Evolutionary conservation across 2,888 invertebrate species (phyloP).

Genomic region (Pterostichus madidus): DNA sequence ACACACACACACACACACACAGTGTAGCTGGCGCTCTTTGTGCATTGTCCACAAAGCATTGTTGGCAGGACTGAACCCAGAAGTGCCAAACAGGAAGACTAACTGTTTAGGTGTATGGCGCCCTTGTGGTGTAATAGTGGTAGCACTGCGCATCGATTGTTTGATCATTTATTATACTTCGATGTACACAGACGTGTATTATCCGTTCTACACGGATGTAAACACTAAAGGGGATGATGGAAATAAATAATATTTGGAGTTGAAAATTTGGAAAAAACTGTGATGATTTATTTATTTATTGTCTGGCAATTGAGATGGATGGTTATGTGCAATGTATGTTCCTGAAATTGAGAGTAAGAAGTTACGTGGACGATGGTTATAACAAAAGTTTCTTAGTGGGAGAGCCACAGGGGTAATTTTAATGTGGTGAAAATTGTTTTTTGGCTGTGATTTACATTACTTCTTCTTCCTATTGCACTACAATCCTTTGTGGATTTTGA

Average conservation of each 20-base stretch:
- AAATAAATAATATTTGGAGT: no score
- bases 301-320: not conserved
- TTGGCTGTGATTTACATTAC: no score
- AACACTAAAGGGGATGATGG: no score
- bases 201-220: no score
- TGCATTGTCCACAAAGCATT: constrained; percentile 5
- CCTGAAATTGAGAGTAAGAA: no score
- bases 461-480: no score
- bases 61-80: not conserved
- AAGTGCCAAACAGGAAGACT: constrained; percentile 14
- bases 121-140: no score
- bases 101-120: not conserved
- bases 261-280: not conserved
- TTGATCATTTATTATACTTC: constrained; percentile 38
- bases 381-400: no score
- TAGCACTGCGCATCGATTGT: constrained; percentile 1
- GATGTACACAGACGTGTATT: not conserved
- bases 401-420: no score
- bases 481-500: no score
- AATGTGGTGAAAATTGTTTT: no score
- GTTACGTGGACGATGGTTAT: no score
- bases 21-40: not conserved
- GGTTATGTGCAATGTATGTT: not conserved
- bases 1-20: not conserved
- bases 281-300: not conserved